Base-by-base conservation (phyloP, 92 coral and sea anemone species). In the Palythoa caribaeorum region DNA sequence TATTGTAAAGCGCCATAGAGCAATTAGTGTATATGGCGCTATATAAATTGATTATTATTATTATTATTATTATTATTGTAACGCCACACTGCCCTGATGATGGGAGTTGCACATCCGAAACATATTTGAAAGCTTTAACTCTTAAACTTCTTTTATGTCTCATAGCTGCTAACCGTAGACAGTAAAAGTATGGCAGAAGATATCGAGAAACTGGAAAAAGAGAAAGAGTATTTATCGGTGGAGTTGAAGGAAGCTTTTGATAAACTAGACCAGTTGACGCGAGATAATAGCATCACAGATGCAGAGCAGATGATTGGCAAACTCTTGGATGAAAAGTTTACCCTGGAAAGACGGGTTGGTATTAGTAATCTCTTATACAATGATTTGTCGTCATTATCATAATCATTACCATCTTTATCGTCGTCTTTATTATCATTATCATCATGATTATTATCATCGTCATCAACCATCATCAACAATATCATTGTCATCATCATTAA, bases 301-400 rank as follows among this genome's bases (percentile, higher is more conserved):
- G 74, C 77, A 69, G 90, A 87, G 75, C 88, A 90, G 77, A 84
- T 87, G 78, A 90, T 90, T 38, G 93, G 97, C 1, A 93, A 80
- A 73, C 72, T 97, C 6, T 78, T 97, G 63, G 92, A 84, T 53
- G 96, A 95, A 66, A 97, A 95, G 80, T 89, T 94, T 59, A 72
- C 72, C 36, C 78, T 93, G 72, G 96, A 95, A 78, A 92, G 93
- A 86, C 91, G 94, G 99, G 99, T 95, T 70, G 20, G 76, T 77
- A 38, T 21, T 2, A 2, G 11, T 14, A 1, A 9, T 12, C 17
- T 19, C 5, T 71, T 14, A 44, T 8, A 44, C 1, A 17, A 21
- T 14, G 11, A 9, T 12, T 39, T 19, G 17, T 44, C 50, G 7
- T 44, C 50, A 8, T 44, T 44, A 3, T 44, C 50, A 8, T 44